A percentile compares a stretch with the other conserved stretches of the same genome.
Evolutionary conservation across 2,113 vertebrate genomes (phyloP).

Genomic region (Xerus inauris): DNA sequence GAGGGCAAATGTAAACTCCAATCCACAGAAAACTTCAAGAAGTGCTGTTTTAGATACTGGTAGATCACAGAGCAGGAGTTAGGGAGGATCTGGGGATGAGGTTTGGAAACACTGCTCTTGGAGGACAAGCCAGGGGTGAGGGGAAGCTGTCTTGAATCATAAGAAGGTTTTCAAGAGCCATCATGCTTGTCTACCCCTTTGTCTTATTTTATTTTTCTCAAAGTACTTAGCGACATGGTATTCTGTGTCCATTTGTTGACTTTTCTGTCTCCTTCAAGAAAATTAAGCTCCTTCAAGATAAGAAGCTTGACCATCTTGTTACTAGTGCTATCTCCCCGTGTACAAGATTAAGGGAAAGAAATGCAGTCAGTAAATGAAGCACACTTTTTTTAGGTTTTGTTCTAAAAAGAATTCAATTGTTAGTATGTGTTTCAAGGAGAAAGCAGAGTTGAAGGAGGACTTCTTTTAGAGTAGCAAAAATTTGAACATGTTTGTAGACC

Average conservation of each 20-base stretch:
- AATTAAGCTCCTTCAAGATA: not conserved
- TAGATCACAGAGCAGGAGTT: not conserved
- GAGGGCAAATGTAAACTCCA: not conserved
- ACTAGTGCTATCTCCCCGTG: not conserved
- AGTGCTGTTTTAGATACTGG: not conserved
- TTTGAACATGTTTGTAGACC: not conserved
- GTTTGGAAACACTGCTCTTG: not conserved
- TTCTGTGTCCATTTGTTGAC: not conserved
- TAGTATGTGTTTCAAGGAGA: not conserved
- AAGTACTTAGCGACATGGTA: not conserved
- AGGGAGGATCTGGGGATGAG: not conserved
- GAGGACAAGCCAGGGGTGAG: not conserved
- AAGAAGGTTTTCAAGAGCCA: not conserved
- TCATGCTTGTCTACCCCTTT: not conserved
- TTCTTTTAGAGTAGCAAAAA: not conserved
- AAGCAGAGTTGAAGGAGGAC: not conserved
- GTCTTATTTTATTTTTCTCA: not conserved
- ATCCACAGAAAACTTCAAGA: not conserved
- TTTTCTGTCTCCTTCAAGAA: not conserved
- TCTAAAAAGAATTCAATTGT: not conserved
- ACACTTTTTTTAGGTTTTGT: not conserved
- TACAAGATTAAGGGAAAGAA: not conserved
- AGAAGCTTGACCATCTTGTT: not conserved
- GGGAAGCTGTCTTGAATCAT: not conserved
- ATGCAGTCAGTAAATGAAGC: not conserved